Percentiles rank a stretch among this genome's conserved stretches.
These are phyloP conservation scores for Gallinago media DNA, from an alignment of 2,113 vertebrate species.

Conservation along the genomic window DNA sequence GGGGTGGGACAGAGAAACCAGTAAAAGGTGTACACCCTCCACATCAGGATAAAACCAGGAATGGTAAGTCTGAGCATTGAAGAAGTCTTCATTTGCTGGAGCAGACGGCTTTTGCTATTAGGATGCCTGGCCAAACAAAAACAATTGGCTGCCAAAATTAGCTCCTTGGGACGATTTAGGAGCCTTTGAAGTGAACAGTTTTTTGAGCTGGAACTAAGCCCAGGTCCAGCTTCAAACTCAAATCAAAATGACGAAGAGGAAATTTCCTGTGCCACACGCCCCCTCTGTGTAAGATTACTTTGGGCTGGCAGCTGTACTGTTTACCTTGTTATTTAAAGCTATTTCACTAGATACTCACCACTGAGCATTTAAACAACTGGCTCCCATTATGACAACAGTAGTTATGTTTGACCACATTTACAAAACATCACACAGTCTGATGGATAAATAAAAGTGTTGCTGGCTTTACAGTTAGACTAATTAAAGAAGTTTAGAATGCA, in stretches of 20 bases:
- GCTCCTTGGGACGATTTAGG: constrained; percentile 81
- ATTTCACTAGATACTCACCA: constrained; percentile 68
- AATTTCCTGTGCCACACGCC: constrained; percentile 73
- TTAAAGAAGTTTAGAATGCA: neutral
- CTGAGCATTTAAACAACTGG: constrained; percentile 64
- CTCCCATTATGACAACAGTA: neutral
- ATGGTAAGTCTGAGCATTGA: constrained; percentile 41
- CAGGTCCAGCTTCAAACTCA: constrained; percentile 78
- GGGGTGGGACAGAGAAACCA: neutral
- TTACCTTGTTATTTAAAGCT: constrained; percentile 78
- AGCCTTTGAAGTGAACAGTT: constrained; percentile 78
- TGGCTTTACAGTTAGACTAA: neutral
- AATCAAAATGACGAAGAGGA: constrained; percentile 81
- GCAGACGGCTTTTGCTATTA: constrained; percentile 78
- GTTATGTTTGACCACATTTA: neutral
- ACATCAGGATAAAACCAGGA: constrained; percentile 50
- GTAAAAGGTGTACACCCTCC: neutral
- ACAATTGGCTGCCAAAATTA: constrained; percentile 80
- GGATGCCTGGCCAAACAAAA: constrained; percentile 79
- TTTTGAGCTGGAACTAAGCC: constrained; percentile 82
- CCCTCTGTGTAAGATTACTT: constrained; percentile 71
- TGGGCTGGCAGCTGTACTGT: constrained; percentile 73
- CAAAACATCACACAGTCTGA: neutral
- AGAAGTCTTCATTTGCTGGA: constrained; percentile 56
- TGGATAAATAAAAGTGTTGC: neutral